Conservation (phyloP, 2,888 invertebrate species). For the Entomobrya multifasciata region DNA sequence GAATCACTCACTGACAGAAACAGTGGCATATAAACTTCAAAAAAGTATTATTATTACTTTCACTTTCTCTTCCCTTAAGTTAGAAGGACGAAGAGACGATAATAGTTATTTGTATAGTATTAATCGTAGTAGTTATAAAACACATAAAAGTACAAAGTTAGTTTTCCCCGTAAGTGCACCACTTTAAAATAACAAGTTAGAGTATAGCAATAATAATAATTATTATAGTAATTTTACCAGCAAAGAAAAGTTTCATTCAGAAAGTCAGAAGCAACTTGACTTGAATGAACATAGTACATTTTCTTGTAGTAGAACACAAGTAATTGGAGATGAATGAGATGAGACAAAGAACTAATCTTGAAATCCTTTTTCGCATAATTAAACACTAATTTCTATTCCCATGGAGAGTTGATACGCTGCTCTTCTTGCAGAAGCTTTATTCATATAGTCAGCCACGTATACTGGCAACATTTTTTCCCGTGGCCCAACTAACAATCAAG, state of each 20-base stretch:
- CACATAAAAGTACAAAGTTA: no score
- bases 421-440: slow-evolving; percentile 10
- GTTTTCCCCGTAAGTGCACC: no score
- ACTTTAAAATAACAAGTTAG: not conserved
- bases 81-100: no score
- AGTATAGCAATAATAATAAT: not conserved
- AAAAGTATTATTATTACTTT: not conserved
- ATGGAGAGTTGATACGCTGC: slow-evolving; percentile 16
- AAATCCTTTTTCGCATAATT: slow-evolving; percentile 65
- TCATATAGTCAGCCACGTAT: no score
- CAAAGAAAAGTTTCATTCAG: not conserved
- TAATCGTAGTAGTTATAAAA: slow-evolving; percentile 4
- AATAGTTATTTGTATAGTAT: not conserved
- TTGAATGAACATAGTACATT: not conserved
- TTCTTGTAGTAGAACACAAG: not conserved
- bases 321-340: not conserved
- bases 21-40: not conserved
- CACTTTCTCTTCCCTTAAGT: no score
- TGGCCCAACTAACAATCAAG: no score
- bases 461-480: no score
- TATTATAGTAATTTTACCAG: not conserved
- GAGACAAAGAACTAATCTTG: slow-evolving; percentile 54
- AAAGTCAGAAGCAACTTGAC: not conserved
- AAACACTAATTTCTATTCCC: slow-evolving; percentile 59
- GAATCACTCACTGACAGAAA: no score